A percentile compares a stretch with the other conserved stretches of the same genome.
Conservation (phyloP, 2,113 vertebrate genomes). For the Passer montanus region DNA sequence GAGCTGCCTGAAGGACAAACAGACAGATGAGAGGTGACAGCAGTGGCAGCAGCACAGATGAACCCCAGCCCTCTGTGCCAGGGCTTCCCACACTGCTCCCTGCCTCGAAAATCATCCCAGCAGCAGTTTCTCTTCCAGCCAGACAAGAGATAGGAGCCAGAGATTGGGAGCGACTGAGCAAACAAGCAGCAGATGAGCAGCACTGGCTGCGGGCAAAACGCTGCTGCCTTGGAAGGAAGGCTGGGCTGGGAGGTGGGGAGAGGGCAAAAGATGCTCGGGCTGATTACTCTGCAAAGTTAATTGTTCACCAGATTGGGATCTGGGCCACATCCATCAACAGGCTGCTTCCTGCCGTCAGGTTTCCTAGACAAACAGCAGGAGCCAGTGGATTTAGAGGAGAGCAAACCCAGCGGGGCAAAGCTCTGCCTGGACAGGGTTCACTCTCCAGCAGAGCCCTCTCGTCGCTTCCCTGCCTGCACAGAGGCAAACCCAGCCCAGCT, state of each 20-base stretch:
- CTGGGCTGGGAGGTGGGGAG: background rate
- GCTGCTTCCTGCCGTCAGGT: background rate
- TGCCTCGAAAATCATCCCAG: background rate
- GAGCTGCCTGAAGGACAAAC: fast-evolving
- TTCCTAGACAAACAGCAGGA: background rate
- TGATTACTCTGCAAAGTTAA: conserved; percentile 29
- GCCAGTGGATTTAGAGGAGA: background rate
- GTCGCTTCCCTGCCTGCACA: background rate
- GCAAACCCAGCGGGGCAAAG: background rate
- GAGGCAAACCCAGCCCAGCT: background rate
- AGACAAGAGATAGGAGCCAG: background rate
- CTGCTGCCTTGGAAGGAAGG: background rate
- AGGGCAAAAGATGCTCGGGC: background rate
- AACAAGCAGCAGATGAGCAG: conserved; percentile 15
- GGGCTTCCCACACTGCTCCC: background rate
- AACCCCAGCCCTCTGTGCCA: background rate
- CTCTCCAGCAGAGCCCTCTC: background rate
- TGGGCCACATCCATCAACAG: background rate
- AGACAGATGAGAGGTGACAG: background rate
- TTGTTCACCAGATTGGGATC: conserved; percentile 47
- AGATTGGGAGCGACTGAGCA: background rate
- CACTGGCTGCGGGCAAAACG: background rate
- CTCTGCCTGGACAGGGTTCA: background rate
- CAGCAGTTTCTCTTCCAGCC: background rate
- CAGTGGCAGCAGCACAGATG: background rate